These are phyloP conservation scores for Nibea albiflora DNA, from an alignment of 2,113 vertebrate species.

Conservation along the genomic window DNA sequence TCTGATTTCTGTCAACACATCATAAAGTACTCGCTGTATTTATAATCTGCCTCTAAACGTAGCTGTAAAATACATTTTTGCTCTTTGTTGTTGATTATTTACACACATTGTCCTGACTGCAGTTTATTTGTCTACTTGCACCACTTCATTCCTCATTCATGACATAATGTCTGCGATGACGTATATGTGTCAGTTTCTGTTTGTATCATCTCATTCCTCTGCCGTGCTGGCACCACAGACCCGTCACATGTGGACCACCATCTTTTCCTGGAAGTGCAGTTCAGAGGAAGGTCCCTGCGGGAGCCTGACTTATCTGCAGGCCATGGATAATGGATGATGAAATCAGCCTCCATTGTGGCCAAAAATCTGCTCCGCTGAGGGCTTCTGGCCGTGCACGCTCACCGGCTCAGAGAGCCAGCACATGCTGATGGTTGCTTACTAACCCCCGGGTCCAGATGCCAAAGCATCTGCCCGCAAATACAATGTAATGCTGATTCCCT, in stretches of 20 bases:
- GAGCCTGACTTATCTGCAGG: slow-evolving; percentile 44
- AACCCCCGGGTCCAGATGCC: slow-evolving; percentile 67
- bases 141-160: not conserved
- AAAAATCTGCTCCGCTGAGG: slow-evolving; percentile 68
- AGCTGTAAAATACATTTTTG: too few species aligned
- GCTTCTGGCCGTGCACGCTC: slow-evolving; percentile 9
- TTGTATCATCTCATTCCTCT: slow-evolving; percentile 1
- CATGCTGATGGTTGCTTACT: slow-evolving; percentile 26
- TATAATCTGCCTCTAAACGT: not conserved
- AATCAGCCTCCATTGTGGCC: slow-evolving; percentile 67
- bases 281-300: slow-evolving; percentile 36
- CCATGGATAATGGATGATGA: slow-evolving; percentile 66
- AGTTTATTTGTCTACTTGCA: too few species aligned
- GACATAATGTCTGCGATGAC: not conserved
- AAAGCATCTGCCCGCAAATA: slow-evolving; percentile 70
- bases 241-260: slow-evolving; percentile 50
- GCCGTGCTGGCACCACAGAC: slow-evolving; percentile 35
- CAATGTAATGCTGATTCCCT: slow-evolving; percentile 23
- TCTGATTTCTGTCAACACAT: not conserved
- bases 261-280: slow-evolving; percentile 37
- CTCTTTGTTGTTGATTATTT: not conserved
- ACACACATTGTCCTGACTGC: not conserved
- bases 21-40: too few species aligned
- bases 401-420: slow-evolving; percentile 7
- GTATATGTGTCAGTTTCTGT: not conserved